These are phyloP conservation scores for Zosterops pallidus DNA, from an alignment of 2,113 vertebrate genomes.

Conservation along the genomic window DNA sequence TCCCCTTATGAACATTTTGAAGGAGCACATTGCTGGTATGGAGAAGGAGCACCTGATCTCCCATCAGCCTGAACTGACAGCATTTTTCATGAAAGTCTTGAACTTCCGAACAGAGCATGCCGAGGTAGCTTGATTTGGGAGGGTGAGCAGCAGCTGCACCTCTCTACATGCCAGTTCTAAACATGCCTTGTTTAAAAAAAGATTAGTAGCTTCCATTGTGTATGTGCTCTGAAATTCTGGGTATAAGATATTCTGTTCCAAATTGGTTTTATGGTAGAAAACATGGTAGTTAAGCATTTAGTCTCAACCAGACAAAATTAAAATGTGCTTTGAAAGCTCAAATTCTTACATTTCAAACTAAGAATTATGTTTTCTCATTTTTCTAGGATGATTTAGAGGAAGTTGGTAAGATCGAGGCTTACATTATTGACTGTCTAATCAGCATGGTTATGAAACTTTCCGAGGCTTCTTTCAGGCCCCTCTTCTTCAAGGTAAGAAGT, in stretches of 20 bases:
- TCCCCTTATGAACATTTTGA: constrained; percentile 87
- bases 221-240: not conserved
- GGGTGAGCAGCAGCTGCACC: not conserved
- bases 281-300: not conserved
- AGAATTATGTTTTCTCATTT: not conserved
- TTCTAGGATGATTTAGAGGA: constrained; percentile 83
- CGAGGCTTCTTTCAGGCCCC: constrained; percentile 90
- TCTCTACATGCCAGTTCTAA: not conserved
- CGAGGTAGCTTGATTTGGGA: constrained; percentile 69
- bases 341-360: not conserved
- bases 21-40: constrained; percentile 86
- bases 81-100: constrained; percentile 88
- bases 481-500: constrained; percentile 92
- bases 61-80: constrained; percentile 89
- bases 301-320: not conserved
- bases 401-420: constrained; percentile 79
- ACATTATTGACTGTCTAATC: constrained; percentile 85
- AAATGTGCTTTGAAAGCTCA: not conserved
- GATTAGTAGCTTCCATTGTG: not conserved
- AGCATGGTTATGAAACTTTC: constrained; percentile 96
- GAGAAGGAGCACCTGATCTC: constrained; percentile 83
- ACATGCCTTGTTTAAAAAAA: not conserved
- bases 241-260: not conserved
- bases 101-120: constrained; percentile 85
- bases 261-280: not conserved